Conservation (phyloP, 2,113 vertebrate species). For the Gulo gulo region DNA sequence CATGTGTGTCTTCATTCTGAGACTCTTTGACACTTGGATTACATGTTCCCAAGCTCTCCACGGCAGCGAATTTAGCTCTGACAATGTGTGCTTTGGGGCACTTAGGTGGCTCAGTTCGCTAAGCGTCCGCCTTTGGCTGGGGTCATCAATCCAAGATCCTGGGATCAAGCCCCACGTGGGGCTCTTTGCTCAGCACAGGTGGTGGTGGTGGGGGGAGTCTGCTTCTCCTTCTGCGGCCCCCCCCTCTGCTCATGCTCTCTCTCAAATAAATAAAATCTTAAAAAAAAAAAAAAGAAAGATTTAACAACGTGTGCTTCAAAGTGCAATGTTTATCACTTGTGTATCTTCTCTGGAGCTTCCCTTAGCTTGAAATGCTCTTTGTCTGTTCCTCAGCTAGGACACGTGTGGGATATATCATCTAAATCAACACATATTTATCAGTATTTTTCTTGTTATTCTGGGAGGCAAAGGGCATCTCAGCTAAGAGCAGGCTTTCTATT, state of each 20-base stretch:
- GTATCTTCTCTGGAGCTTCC: neutral
- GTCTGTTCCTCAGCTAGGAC: neutral
- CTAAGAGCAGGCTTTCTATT: neutral
- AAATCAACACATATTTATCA: neutral
- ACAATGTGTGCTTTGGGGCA: neutral
- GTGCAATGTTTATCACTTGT: neutral
- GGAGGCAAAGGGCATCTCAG: neutral
- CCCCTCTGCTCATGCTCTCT: too few species aligned
- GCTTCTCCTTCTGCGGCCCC: too few species aligned
- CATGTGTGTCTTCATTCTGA: neutral
- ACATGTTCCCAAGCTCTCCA: neutral
- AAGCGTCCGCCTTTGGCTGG: neutral
- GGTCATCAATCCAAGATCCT: neutral
- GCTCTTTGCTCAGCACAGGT: too few species aligned
- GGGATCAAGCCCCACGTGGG: neutral
- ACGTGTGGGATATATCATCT: neutral
- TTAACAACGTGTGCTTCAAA: neutral
- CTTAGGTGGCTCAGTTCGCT: neutral
- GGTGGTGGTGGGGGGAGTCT: too few species aligned
- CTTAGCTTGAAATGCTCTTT: neutral
- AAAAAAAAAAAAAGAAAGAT: too few species aligned
- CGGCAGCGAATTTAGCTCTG: neutral
- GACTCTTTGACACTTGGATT: neutral
- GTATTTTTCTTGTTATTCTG: neutral
- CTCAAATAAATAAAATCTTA: too few species aligned